A percentile compares a stretch with the other conserved stretches of the same genome.
Conservation (phyloP, 2,888 invertebrate species). For the Orthosia cruda region DNA sequence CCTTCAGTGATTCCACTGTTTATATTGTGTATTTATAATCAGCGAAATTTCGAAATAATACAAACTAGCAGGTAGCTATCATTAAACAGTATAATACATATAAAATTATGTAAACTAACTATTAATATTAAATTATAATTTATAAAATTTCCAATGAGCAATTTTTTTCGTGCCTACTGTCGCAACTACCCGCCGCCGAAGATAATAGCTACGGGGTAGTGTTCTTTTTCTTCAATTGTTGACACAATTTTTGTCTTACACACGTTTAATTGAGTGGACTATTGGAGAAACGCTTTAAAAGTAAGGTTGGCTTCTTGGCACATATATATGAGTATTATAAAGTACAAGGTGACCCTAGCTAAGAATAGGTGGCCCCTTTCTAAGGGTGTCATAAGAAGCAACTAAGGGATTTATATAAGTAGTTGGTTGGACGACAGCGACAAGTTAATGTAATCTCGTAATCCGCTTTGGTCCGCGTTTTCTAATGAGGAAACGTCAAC, state of each 20-base stretch:
- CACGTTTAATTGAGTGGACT: not conserved
- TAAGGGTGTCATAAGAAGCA: conserved; percentile 46
- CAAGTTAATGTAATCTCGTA: conserved; percentile 59
- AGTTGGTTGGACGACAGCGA: conserved; percentile 40
- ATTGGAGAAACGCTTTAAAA: not conserved
- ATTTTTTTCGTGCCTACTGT: no score
- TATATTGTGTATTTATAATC: no score
- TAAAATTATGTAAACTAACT: no score
- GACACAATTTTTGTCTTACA: not conserved
- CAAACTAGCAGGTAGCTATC: no score
- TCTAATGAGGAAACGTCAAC: conserved; percentile 47
- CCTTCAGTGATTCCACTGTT: no score
- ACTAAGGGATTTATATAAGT: conserved; percentile 59
- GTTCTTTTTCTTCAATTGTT: no score
- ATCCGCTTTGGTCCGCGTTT: conserved; percentile 48
- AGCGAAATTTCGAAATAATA: no score
- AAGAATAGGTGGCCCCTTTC: conserved; percentile 21
- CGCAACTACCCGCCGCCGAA: no score
- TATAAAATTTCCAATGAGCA: no score
- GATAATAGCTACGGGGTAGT: no score
- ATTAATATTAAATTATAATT: no score
- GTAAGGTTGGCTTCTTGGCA: not conserved
- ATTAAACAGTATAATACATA: no score
- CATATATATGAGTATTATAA: not conserved
- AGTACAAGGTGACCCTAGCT: conserved; percentile 11